phyloP scores from a whole-genome alignment of 2,797 vertebrate species.

The Nannoperca australis region DNA sequence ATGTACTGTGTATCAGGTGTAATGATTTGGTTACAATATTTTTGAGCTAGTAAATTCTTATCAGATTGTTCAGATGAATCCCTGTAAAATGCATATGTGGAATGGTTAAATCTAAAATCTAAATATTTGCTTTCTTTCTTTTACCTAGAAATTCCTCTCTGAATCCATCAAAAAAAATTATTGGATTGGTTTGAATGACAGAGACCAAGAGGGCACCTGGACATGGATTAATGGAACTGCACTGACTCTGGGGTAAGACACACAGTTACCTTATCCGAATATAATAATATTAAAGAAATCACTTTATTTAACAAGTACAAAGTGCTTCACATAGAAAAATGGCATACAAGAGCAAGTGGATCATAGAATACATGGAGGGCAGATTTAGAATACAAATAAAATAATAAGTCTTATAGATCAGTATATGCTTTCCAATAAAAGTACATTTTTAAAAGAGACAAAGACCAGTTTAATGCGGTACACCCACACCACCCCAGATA shows the following conservation, averaged over 20 bases:
- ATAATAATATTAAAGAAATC: too few relatives aligned
- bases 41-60: too few relatives aligned
- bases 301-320: too few relatives aligned
- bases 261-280: background rate
- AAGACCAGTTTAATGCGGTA: too few relatives aligned
- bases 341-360: too few relatives aligned
- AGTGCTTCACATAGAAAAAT: too few relatives aligned
- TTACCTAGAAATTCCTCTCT: constrained; percentile 9
- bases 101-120: background rate
- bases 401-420: too few relatives aligned
- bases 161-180: rapidly evolving
- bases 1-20: background rate
- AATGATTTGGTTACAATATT: background rate
- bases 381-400: too few relatives aligned
- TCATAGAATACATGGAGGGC: too few relatives aligned
- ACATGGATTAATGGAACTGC: constrained; percentile 18
- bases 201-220: constrained; percentile 8
- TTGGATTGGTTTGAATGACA: constrained; percentile 32
- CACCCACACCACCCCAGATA: too few relatives aligned
- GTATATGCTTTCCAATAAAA: too few relatives aligned
- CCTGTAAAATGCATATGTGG: background rate
- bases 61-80: background rate
- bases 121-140: background rate
- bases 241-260: background rate
- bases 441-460: too few relatives aligned